Base-by-base conservation (phyloP, 2,113 vertebrate species). In the Phaethornis superciliosus region DNA sequence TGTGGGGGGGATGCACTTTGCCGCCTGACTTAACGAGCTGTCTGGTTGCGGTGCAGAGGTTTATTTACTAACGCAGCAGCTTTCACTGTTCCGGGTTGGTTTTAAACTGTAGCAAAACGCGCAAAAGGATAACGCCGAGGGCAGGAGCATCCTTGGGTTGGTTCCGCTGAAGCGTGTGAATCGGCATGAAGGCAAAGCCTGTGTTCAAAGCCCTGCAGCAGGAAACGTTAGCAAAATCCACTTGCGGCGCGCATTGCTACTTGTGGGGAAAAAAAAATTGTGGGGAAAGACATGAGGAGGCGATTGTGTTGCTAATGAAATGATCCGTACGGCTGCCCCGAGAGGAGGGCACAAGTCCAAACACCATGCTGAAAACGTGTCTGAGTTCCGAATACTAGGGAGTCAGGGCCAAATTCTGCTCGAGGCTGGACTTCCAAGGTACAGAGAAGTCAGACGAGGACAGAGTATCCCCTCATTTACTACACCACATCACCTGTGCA, bases 181-280 rank as follows among this genome's bases (percentile, higher is more conserved):
- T 7, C 0, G 0, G 26, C 6, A 1, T 1, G 56, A 33, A 40
- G 24, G n/a, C 21, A 49, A 37, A 47, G 33, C 27, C 23, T 5
- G 2, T 0, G 1, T 8, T n/a, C n/a, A 6, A 12, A 33, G 51
- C 51, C 33, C 33, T 17, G 46, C 59, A 26, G 60, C 1, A 0
- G 32, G 26, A 5, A 3, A 0, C 0, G 0, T 14, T 12, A 7
- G 2, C 52, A 12, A 20, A 13, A 7, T 2, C 30, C 4, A 5
- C 20, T 22, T 23, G 1, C 6, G 15, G 35, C 18, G 3, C 58
- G 35, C 33, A 1, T 12, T 27, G 9, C 55, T 40, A 1, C 60
- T 65, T 9, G 4, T n/a, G n/a, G n/a, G n/a, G n/a, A n/a, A n/a
- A n/a, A n/a, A n/a, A n/a, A n/a, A n/a, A n/a, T n/a, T n/a, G 9